Evolutionary conservation across 2,113 vertebrate genomes (phyloP).

Genomic region (Promerops cafer): DNA sequence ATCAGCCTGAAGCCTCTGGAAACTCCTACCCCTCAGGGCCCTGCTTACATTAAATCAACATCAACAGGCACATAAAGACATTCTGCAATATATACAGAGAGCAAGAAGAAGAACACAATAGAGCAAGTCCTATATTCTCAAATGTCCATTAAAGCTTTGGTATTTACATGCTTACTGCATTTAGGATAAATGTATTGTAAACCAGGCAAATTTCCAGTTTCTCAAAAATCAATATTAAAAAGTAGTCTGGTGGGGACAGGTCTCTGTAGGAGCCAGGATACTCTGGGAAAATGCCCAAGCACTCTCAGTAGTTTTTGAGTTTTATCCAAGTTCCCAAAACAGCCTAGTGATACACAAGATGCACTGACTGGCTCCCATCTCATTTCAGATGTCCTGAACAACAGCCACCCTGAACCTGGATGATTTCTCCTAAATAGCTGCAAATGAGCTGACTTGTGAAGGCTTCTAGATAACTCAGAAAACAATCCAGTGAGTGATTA

Average conservation of each 20-base stretch:
- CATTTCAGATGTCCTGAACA: neutral
- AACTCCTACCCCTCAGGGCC: neutral
- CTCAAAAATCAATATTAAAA: conserved; percentile 22
- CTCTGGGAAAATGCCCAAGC: conserved; percentile 33
- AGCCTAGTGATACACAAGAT: neutral
- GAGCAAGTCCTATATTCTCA: neutral
- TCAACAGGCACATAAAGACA: neutral
- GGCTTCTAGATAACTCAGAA: neutral
- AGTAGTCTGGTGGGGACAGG: neutral
- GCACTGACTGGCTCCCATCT: neutral
- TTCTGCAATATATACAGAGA: neutral
- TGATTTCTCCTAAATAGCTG: neutral
- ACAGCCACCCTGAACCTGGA: neutral
- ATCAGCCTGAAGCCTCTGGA: neutral
- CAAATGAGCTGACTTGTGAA: neutral
- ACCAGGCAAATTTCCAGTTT: neutral
- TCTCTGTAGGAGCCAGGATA: conserved; percentile 1
- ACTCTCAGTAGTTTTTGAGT: neutral
- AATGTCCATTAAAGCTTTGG: neutral
- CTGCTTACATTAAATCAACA: neutral
- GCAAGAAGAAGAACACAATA: neutral
- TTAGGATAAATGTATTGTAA: neutral
- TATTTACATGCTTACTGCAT: neutral
- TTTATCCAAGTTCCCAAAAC: neutral
- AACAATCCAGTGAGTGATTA: neutral